Evolutionary conservation across 2,797 vertebrate genomes (phyloP).

Genomic region (Cyprinella venusta): DNA sequence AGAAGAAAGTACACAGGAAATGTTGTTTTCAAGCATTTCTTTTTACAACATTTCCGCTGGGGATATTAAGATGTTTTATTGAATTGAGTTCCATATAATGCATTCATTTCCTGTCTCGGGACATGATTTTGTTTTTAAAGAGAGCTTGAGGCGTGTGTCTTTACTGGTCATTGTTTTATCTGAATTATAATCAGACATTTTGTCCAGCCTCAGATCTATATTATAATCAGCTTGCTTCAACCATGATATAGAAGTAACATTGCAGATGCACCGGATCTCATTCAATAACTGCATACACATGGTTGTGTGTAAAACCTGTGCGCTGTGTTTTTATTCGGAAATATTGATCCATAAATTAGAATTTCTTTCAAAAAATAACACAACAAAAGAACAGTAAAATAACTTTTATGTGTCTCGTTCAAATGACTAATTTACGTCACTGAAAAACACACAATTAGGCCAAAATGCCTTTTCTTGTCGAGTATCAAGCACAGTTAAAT

Average conservation of each 20-base stretch:
- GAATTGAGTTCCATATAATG: slow-evolving; percentile 45
- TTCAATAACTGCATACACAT: not conserved
- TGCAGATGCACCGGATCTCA: slow-evolving; percentile 15
- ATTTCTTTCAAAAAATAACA: not conserved
- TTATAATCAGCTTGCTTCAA: slow-evolving; percentile 36
- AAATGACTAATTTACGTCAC: not conserved
- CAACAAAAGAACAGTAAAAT: not conserved
- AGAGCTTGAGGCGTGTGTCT: slow-evolving; percentile 34
- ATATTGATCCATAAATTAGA: not conserved
- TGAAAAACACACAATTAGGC: not conserved
- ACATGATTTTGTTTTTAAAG: slow-evolving; percentile 3
- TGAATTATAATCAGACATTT: slow-evolving; percentile 48
- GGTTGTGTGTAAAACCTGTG: not conserved
- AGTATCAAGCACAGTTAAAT: too few relatives aligned
- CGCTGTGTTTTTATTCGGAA: not conserved
- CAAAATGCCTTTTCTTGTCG: too few relatives aligned
- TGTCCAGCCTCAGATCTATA: slow-evolving; percentile 42
- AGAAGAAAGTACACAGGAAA: slow-evolving; percentile 23
- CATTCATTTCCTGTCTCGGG: slow-evolving; percentile 43
- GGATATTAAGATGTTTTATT: slow-evolving; percentile 22
- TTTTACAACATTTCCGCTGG: slow-evolving; percentile 1
- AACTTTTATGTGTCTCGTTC: not conserved
- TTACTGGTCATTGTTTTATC: slow-evolving; percentile 34
- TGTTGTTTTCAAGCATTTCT: not conserved
- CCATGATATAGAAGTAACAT: slow-evolving; percentile 27